Evolutionary conservation across 2,888 invertebrate genomes (phyloP), one percentile per base, ranked within the genome.

Genomic region (Merodon equestris): DNA sequence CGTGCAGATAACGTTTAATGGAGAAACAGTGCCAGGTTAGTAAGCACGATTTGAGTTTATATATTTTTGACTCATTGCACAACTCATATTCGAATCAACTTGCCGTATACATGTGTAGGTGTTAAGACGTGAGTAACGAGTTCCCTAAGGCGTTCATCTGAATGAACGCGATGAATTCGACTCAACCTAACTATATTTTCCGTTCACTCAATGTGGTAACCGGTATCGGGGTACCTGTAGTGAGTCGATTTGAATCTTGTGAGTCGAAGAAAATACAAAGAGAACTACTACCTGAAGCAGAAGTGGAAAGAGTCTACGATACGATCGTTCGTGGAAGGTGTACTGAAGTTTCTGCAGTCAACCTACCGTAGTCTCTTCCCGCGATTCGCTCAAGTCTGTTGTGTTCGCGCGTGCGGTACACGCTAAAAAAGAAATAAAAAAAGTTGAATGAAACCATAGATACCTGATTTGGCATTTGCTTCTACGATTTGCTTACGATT

Each of bases 1-100:
- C 17, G 96, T 98, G 45, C 95, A 97, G 85, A 97, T 98, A 90
- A 95, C 95, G 75, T 99, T 98, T 90, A 98, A 99, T 88, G 95
- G 95, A 17, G 95, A 96, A 85, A 93, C 94, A 83, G 96, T 96
- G 50, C 94, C 95, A 88, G 96, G 96, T 96, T 89, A 93, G 94
- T n/a, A 40, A 40, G 5, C 5, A 36, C 36, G n/a, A n/a, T n/a
- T n/a, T n/a, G n/a, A n/a, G n/a, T n/a, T n/a, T n/a, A n/a, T n/a
- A n/a, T n/a, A 40, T 42, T 1, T 47, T 9, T 12, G 0, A 13
- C 45, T 48, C 40, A 70, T 60, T 70, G 70, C 61, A 70, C 1
- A 7, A 42, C 60, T 12, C 48, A 42, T 27, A 42, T 19, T 19
- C 38, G 27, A 14, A 5, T 38, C 12, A n/a, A 14, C 14, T 9